These are phyloP conservation scores for Rattus norvegicus DNA, from an alignment of 2,113 vertebrate species.

Conservation along the genomic window GRCr8 NC_086031.1:68431501-68432000, in stretches of 20 bases:
- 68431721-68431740: neutral
- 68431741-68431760: neutral
- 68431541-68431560: neutral
- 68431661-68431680: neutral
- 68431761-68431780: neutral
- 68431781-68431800: rapidly evolving
- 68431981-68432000: conserved; percentile 65
- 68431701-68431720: neutral
- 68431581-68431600: neutral
- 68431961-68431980: conserved; percentile 47
- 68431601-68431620: rapidly evolving
- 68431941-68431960: conserved; percentile 43
- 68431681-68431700: conserved; percentile 20
- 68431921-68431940: conserved; percentile 61
- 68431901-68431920: neutral
- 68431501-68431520: neutral
- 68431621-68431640: neutral
- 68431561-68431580: neutral
- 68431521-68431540: neutral
- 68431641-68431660: neutral
- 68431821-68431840: neutral
- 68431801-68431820: too few relatives aligned
- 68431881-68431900: neutral
- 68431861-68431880: neutral
- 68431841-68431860: neutral